Conservation (phyloP, 2,888 invertebrate genomes). For the Esperia sulphurella region DNA sequence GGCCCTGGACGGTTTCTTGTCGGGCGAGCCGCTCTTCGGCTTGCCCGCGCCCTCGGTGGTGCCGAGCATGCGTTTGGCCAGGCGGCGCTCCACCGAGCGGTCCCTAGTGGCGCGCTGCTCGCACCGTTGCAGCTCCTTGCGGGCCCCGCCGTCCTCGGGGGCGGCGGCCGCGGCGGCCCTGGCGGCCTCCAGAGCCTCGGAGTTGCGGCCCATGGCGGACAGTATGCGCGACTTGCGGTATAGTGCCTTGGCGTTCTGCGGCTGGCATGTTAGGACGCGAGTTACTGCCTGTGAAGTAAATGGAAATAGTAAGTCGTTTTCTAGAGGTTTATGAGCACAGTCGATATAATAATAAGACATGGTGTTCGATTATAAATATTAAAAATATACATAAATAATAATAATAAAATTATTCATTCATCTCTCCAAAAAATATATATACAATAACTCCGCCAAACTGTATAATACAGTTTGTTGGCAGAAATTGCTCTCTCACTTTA, state of each 20-base stretch:
- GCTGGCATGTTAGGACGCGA: slow-evolving; percentile 89
- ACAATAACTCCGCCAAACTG: no score
- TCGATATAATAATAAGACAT: no score
- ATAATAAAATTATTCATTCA: no score
- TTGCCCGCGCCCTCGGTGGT: slow-evolving; percentile 29
- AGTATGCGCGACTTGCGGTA: slow-evolving; percentile 84
- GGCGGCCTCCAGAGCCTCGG: slow-evolving; percentile 83
- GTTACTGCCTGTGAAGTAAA: slow-evolving; percentile 83
- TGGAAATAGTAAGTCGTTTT: no score
- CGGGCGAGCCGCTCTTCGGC: slow-evolving; percentile 29
- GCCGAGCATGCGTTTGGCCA: slow-evolving; percentile 74
- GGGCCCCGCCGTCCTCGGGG: slow-evolving; percentile 56
- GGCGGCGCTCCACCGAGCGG: slow-evolving; percentile 67
- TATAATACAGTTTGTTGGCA: no score
- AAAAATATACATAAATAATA: no score
- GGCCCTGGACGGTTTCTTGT: slow-evolving; percentile 58
- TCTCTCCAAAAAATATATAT: no score
- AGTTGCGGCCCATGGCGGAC: slow-evolving; percentile 78
- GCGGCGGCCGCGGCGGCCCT: slow-evolving; percentile 58
- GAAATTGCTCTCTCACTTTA: no score
- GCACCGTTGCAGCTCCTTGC: slow-evolving; percentile 61
- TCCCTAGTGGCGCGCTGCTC: slow-evolving; percentile 53
- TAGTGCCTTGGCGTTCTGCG: slow-evolving; percentile 93
- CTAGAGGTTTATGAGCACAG: no score
- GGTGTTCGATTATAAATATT: no score